A percentile compares a stretch with the other conserved stretches of the same genome.
Conservation (phyloP, 1,140 invertebrate genomes). For the Calliphora vicina region DNA sequence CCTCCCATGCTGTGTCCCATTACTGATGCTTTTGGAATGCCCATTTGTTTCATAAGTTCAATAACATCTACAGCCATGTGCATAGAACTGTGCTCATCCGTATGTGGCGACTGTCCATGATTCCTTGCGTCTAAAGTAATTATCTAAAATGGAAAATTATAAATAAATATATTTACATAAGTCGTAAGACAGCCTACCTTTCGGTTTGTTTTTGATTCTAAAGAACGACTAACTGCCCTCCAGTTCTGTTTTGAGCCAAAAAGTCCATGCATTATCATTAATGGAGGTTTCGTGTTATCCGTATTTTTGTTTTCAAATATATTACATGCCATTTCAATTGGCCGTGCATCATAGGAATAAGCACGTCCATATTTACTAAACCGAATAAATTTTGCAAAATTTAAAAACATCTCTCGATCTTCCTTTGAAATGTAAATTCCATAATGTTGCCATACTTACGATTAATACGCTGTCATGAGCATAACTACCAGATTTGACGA, state of each 20-base stretch:
- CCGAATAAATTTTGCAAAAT: no score
- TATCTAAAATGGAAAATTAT: slow-evolving; percentile 63
- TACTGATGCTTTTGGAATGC: slow-evolving; percentile 71
- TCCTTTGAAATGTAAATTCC: no score
- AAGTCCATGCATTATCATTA: slow-evolving; percentile 86
- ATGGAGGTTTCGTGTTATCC: slow-evolving; percentile 65
- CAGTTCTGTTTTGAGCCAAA: slow-evolving; percentile 88
- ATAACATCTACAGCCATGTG: slow-evolving; percentile 78
- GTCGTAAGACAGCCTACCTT: slow-evolving; percentile 64
- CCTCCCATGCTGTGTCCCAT: slow-evolving; percentile 94
- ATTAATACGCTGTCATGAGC: no score
- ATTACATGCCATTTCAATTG: slow-evolving; percentile 69
- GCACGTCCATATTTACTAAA: background rate
- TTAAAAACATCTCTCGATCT: no score
- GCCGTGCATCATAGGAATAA: slow-evolving; percentile 33
- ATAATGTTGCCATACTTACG: no score
- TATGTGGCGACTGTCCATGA: slow-evolving; percentile 89
- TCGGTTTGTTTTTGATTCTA: slow-evolving; percentile 68
- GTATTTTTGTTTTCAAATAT: slow-evolving; percentile 65
- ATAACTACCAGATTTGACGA: no score
- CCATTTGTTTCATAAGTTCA: slow-evolving; percentile 62
- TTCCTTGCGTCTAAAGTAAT: slow-evolving; percentile 87
- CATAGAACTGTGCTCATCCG: slow-evolving; percentile 73
- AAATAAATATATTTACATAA: background rate
- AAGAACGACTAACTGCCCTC: slow-evolving; percentile 78